phyloP scores from a whole-genome alignment of 2,888 invertebrate genomes.

The Elmis aenea region DNA sequence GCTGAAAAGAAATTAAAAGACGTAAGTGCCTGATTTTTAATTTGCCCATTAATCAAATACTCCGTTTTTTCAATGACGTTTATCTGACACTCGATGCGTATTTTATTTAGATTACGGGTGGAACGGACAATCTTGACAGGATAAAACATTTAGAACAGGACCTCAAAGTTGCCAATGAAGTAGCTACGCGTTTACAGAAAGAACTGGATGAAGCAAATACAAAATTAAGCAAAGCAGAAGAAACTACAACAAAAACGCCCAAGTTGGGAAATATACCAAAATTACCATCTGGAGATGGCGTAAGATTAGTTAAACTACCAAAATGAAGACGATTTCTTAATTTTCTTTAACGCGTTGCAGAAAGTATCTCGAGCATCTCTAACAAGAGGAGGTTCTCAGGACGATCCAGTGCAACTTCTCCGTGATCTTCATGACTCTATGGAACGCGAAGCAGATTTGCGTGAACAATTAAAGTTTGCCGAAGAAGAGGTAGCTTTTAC shows the following conservation, averaged over 20 bases:
- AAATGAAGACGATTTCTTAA: conserved; percentile 14
- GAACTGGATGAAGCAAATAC: conserved; percentile 64
- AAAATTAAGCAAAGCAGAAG: conserved; percentile 48
- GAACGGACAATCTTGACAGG: conserved; percentile 59
- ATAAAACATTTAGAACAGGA: conserved; percentile 83
- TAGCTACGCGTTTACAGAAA: conserved; percentile 61
- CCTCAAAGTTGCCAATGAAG: conserved; percentile 73
- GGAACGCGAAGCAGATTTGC: conserved; percentile 88
- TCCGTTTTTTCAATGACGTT: conserved; percentile 4
- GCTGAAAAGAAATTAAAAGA: conserved; percentile 63
- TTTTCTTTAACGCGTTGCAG: conserved; percentile 38
- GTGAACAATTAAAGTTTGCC: conserved; percentile 87
- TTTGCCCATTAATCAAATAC: conserved; percentile 1
- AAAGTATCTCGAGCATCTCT: conserved; percentile 70
- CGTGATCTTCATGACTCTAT: conserved; percentile 86
- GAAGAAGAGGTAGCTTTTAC: conserved; percentile 74
- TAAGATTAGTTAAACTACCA: conserved; percentile 36
- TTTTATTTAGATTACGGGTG: conserved; percentile 49
- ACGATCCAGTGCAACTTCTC: conserved; percentile 74
- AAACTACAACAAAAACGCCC: conserved; percentile 50
- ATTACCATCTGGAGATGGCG: conserved; percentile 57
- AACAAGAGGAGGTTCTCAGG: conserved; percentile 73
- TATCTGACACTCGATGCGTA: too few relatives aligned
- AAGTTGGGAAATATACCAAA: conserved; percentile 54
- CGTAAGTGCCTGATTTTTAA: conserved; percentile 34